Evolutionary conservation across 2,113 vertebrate species (phyloP), one percentile per base, ranked within the genome.

Genomic region (Oryzias curvinotus): DNA sequence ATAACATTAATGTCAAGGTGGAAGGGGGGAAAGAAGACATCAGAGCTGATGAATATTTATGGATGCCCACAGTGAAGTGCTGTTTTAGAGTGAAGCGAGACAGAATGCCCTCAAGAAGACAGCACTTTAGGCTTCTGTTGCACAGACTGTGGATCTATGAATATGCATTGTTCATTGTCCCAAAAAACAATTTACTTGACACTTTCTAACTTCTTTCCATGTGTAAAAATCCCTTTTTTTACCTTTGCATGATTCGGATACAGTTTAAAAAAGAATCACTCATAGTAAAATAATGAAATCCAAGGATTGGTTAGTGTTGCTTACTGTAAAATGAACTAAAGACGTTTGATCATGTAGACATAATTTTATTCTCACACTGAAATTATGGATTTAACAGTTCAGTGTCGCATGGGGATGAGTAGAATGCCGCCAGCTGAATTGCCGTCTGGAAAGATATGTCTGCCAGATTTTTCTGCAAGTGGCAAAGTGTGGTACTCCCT

Each of bases 101-200:
- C 83, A 83, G 85, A 88, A 81, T 82, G 83, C 80, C 76, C 79
- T 80, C 71, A 71, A 85, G 80, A 87, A 88, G 86, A 84, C 80
- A 78, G 73, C 83, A 82, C 88, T 90, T 88, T 84, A 87, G 85
- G 85, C 83, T 77, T 56, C 64, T 86, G 80, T 70, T 74, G 75
- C 78, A 81, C 83, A 84, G 65, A 62, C 68, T 71, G 64, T 73
- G 53, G 52, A 12, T 63, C 62, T 72, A 88, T 90, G 82, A 88
- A 90, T 90, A 90, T 90, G 87, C 84, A 87, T 81, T 85, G 78
- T 80, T 83, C 85, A 90, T 90, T 90, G 88, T 90, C 85, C 85
- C 77, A 77, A 85, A 90, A 23, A 88, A 85, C 83, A 82, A 85
- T 90, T 86, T 84, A 71, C 78, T 77, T 79, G 77, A 85, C 70